phyloP scores from a whole-genome alignment of 2,888 invertebrate genomes.

The Drosophila helvetica region DNA sequence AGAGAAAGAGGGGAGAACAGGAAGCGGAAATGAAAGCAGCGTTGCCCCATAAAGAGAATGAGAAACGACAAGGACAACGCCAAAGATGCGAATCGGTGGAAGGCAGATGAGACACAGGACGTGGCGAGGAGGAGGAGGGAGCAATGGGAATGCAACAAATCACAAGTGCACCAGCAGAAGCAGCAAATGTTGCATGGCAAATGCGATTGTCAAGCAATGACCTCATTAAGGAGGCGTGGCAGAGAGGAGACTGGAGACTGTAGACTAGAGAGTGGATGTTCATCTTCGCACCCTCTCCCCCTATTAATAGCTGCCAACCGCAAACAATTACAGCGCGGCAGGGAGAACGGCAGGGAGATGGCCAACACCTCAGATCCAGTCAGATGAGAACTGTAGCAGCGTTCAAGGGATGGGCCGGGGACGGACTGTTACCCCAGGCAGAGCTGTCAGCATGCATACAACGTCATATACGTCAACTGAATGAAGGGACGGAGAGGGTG shows the following conservation, averaged over 20 bases:
- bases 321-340: conserved; percentile 50
- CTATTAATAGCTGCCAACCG: conserved; percentile 44
- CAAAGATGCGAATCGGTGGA: conserved; percentile 41
- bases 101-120: conserved; percentile 23
- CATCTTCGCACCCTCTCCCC: conserved; percentile 18
- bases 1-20: conserved; percentile 36
- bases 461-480: conserved; percentile 74
- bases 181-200: conserved; percentile 72
- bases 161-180: conserved; percentile 43
- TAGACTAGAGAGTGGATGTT: conserved; percentile 31
- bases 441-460: conserved; percentile 67
- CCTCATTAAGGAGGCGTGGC: conserved; percentile 74
- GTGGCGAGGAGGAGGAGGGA: conserved; percentile 21
- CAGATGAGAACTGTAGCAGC: not conserved
- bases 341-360: not conserved
- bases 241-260: not conserved
- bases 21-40: conserved; percentile 74
- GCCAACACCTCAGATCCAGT: conserved; percentile 19
- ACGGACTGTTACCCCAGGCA: conserved; percentile 48
- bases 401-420: conserved; percentile 4
- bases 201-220: conserved; percentile 83
- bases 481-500: conserved; percentile 32
- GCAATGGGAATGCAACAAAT: conserved; percentile 62
- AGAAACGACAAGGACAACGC: conserved; percentile 51
- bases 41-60: conserved; percentile 48